Percentiles rank a stretch among this genome's conserved stretches.
Conservation (phyloP, 1,140 invertebrate genomes). For the Glomeris maerens region DNA sequence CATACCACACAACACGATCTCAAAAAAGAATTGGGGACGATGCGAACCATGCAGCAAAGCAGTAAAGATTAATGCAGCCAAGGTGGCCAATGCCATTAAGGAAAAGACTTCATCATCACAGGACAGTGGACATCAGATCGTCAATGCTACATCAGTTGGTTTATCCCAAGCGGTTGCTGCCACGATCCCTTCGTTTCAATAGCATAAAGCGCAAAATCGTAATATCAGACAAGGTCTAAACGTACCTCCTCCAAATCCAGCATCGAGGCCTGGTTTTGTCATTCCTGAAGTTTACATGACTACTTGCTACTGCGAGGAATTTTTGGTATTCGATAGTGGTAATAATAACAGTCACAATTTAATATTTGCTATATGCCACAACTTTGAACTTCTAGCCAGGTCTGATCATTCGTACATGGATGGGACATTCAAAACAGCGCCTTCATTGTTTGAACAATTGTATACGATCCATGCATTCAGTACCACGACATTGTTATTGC, state of each 20-base stretch:
- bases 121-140: neutral
- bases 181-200: neutral
- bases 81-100: too few species aligned
- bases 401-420: conserved; percentile 6
- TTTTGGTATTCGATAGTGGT: neutral
- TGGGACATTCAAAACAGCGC: conserved; percentile 13
- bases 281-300: neutral
- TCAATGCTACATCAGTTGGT: neutral
- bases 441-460: conserved; percentile 10
- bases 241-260: neutral
- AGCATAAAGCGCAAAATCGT: neutral
- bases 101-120: neutral
- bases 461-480: conserved; percentile 13
- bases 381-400: conserved; percentile 5
- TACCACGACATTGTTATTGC: conserved; percentile 1
- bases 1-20: neutral
- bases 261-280: neutral
- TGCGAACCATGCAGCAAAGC: neutral
- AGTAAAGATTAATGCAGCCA: neutral
- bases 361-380: conserved; percentile 7
- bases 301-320: neutral
- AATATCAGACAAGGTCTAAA: neutral
- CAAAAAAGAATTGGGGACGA: neutral
- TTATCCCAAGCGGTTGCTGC: neutral
- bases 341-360: neutral